Evolutionary conservation across 2,113 vertebrate species (phyloP).

Genomic region (Alligator sinensis): DNA sequence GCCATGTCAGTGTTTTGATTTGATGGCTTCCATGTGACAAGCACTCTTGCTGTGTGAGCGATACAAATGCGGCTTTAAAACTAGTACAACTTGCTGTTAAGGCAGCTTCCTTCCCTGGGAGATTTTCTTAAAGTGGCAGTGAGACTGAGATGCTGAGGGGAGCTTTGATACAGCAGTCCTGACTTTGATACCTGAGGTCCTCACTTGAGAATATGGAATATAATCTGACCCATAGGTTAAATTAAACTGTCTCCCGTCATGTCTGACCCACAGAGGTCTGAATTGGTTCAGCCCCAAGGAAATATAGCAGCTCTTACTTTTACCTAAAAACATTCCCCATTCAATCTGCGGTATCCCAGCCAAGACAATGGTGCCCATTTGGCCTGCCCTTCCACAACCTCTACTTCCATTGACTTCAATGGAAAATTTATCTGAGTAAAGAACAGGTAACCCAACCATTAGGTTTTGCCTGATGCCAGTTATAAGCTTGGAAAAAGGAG

Average conservation of each 20-base stretch:
- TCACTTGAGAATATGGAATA: neutral
- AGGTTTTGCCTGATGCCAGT: neutral
- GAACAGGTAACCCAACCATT: neutral
- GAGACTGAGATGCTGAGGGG: conserved; percentile 15
- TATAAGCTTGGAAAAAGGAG: neutral
- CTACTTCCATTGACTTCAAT: neutral
- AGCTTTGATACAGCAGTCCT: conserved; percentile 60
- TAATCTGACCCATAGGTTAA: neutral
- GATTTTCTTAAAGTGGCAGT: conserved; percentile 37
- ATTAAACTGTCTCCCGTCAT: conserved; percentile 1
- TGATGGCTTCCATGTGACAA: conserved; percentile 67
- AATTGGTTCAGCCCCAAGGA: conserved; percentile 18
- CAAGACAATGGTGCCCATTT: neutral
- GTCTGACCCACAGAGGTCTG: conserved; percentile 17
- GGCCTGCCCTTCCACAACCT: neutral
- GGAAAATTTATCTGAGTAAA: neutral
- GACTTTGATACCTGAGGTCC: conserved; percentile 48
- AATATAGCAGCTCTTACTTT: neutral
- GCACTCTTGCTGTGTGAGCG: conserved; percentile 35
- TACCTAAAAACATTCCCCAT: neutral
- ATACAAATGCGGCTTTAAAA: conserved; percentile 58
- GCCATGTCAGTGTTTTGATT: conserved; percentile 71
- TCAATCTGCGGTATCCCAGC: neutral
- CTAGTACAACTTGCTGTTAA: conserved; percentile 39
- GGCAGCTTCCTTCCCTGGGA: conserved; percentile 43